A percentile compares a stretch with the other conserved stretches of the same genome.
phyloP scores from a whole-genome alignment of 2,888 invertebrate genomes.

The Sminthurides aquaticus region DNA sequence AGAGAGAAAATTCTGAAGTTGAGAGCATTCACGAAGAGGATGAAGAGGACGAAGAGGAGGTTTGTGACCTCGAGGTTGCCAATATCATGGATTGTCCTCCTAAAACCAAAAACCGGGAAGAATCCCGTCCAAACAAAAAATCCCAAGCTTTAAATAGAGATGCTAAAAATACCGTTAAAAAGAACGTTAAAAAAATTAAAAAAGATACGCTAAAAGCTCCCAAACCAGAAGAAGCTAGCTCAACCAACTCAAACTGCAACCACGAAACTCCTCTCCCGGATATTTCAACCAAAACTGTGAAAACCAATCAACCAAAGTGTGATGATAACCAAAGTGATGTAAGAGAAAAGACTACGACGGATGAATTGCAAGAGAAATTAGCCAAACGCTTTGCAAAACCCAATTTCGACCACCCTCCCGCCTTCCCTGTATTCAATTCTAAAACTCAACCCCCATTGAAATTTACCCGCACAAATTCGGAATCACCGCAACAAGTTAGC shows the following conservation, averaged over 20 bases:
- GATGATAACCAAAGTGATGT: not conserved
- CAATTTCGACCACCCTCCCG: not conserved
- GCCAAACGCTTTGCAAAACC: no score
- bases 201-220: not conserved
- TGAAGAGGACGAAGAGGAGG: slow-evolving; percentile 7
- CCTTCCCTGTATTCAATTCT: not conserved
- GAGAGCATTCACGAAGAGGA: slow-evolving; percentile 19
- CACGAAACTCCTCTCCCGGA: not conserved
- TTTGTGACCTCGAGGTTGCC: slow-evolving; percentile 12
- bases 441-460: not conserved
- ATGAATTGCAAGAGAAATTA: not conserved
- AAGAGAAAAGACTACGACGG: not conserved
- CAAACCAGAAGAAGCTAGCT: not conserved
- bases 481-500: not conserved
- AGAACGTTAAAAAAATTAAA: not conserved
- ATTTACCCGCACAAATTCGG: not conserved
- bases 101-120: not conserved
- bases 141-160: not conserved
- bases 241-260: not conserved
- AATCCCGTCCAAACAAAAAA: not conserved
- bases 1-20: slow-evolving; percentile 5
- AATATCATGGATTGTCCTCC: slow-evolving; percentile 6
- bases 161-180: not conserved
- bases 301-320: not conserved
- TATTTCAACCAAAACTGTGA: not conserved